A percentile compares a stretch with the other conserved stretches of the same genome.
These are phyloP conservation scores for Antigone vipio DNA, from an alignment of 2,113 vertebrate species.

Conservation along the genomic window DNA sequence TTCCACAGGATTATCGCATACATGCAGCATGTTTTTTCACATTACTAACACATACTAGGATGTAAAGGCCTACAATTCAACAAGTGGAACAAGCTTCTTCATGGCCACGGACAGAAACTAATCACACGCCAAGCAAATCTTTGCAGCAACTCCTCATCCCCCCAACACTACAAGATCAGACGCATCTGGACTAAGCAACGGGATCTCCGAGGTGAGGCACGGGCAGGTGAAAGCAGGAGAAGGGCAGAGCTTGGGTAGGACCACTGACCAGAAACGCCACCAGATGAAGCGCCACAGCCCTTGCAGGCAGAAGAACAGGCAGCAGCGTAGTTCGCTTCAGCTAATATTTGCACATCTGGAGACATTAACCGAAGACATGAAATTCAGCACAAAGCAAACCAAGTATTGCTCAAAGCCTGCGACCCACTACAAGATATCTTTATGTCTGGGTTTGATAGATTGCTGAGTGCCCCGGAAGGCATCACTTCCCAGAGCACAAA, in stretches of 20 bases:
- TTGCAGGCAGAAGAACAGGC: background rate
- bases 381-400: background rate
- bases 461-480: background rate
- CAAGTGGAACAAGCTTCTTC: background rate
- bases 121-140: background rate
- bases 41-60: too few relatives aligned
- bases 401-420: background rate
- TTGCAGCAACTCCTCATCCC: background rate
- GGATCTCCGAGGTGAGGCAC: too few relatives aligned
- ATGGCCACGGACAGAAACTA: fast-evolving
- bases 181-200: fast-evolving
- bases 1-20: background rate
- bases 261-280: background rate
- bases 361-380: background rate
- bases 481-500: background rate
- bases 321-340: background rate
- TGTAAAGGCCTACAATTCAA: background rate
- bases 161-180: background rate
- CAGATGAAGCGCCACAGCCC: background rate
- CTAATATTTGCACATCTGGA: too few relatives aligned
- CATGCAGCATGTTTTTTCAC: background rate
- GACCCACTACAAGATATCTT: background rate
- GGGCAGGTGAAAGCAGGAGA: background rate
- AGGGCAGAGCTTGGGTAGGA: background rate
- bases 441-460: background rate